Percentiles rank a stretch among this genome's conserved stretches.
phyloP scores from a whole-genome alignment of 2,888 invertebrate genomes.

The Drosophila glabriapex region DNA sequence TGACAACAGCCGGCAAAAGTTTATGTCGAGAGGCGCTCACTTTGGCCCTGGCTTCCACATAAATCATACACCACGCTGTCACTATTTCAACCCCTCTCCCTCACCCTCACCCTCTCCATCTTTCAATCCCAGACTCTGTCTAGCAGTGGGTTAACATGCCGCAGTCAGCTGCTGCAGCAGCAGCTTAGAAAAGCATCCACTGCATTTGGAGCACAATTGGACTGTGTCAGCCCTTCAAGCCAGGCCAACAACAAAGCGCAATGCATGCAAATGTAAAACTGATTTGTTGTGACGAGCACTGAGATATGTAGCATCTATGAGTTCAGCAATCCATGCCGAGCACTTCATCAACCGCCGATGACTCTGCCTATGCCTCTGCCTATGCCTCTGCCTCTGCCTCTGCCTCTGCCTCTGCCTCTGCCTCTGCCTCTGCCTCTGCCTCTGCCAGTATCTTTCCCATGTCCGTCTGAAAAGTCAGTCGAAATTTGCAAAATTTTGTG shows the following conservation, averaged over 20 bases:
- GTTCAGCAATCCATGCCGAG: constrained; percentile 20
- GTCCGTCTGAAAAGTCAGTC: neutral
- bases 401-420: constrained; percentile 14
- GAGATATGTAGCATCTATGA: constrained; percentile 23
- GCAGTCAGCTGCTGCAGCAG: constrained; percentile 48
- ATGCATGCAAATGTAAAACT: constrained; percentile 78
- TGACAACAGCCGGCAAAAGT: constrained; percentile 79
- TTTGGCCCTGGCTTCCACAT: constrained; percentile 62
- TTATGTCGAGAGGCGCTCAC: constrained; percentile 69
- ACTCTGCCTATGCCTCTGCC: constrained; percentile 6
- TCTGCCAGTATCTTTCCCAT: neutral
- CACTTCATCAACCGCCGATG: constrained; percentile 46
- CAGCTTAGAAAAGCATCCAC: constrained; percentile 55
- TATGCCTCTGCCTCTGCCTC: constrained; percentile 9
- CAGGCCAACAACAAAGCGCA: constrained; percentile 54
- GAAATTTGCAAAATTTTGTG: constrained; percentile 49
- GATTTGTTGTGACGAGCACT: constrained; percentile 70
- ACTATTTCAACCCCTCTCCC: constrained; percentile 18
- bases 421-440: constrained; percentile 7
- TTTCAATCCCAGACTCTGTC: neutral
- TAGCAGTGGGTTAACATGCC: constrained; percentile 59
- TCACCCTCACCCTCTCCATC: too few relatives aligned
- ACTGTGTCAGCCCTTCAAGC: constrained; percentile 8
- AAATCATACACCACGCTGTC: constrained; percentile 59
- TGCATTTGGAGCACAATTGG: constrained; percentile 29